phyloP scores from a whole-genome alignment of 2,113 vertebrate genomes.

The Nannobrachium achirus region DNA sequence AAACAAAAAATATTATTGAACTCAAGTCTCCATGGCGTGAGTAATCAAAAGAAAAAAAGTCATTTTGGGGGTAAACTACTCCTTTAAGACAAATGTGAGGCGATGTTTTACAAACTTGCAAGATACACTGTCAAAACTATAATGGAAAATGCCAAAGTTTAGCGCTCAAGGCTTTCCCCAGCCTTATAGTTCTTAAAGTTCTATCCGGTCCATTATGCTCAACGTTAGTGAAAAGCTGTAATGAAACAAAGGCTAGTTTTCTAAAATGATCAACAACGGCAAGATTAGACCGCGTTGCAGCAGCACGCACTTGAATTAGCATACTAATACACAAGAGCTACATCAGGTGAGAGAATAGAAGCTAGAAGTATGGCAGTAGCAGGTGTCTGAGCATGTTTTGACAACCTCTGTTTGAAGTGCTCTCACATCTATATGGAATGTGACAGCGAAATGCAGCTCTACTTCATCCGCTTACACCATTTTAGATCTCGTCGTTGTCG shows the following conservation, averaged over 20 bases:
- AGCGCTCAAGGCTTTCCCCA: constrained; percentile 59
- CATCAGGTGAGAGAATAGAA: neutral
- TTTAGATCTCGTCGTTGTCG: too few species aligned
- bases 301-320: neutral
- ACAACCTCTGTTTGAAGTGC: neutral
- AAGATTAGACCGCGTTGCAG: neutral
- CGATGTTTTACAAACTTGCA: constrained; percentile 66
- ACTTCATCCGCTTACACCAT: neutral
- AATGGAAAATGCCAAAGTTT: constrained; percentile 67
- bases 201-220: constrained; percentile 38
- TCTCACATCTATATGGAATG: constrained; percentile 6
- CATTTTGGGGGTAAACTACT: too few species aligned
- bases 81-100: constrained; percentile 50
- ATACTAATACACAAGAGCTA: neutral
- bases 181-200: constrained; percentile 40
- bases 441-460: neutral
- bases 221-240: constrained; percentile 14
- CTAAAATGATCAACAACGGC: constrained; percentile 10
- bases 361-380: neutral
- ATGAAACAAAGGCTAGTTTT: constrained; percentile 26
- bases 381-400: neutral
- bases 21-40: too few species aligned
- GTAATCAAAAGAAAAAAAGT: too few species aligned
- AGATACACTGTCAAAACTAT: constrained; percentile 63
- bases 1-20: too few species aligned